Evolutionary conservation across 2,797 vertebrate genomes (phyloP).

Genomic region (Clarias fuscus): DNA sequence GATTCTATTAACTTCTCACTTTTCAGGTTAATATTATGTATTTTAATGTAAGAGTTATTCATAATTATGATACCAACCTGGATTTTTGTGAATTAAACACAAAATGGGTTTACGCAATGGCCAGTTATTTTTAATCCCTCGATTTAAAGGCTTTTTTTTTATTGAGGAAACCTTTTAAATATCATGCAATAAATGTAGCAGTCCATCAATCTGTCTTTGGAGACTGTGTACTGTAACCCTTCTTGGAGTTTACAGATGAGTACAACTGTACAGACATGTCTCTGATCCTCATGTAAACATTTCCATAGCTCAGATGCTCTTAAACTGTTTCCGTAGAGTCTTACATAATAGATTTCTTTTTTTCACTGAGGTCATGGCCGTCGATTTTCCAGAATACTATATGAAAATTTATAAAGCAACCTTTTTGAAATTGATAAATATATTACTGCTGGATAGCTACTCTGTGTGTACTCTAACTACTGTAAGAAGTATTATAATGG

Average conservation of each 20-base stretch:
- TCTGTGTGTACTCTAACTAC: neutral
- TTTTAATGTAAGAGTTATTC: neutral
- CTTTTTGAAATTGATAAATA: neutral
- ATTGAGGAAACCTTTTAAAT: neutral
- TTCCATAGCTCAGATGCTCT: conserved; percentile 22
- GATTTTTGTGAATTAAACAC: neutral
- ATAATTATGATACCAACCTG: neutral
- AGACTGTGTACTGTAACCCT: conserved; percentile 13
- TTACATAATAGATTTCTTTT: conserved; percentile 52
- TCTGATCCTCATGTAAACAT: conserved; percentile 30
- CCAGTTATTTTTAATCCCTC: neutral
- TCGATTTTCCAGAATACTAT: conserved; percentile 9
- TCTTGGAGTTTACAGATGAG: conserved; percentile 32
- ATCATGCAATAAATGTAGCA: neutral
- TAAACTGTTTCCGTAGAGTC: conserved; percentile 41
- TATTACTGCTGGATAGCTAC: neutral
- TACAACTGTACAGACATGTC: conserved; percentile 17
- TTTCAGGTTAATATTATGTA: neutral
- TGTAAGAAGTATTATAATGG: neutral
- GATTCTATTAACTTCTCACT: neutral
- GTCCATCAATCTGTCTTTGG: conserved; percentile 17
- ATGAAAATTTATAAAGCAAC: conserved; percentile 17
- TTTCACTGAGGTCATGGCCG: conserved; percentile 57
- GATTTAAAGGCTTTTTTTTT: neutral
- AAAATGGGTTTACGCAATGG: neutral